phyloP scores from a whole-genome alignment of 2,797 vertebrate genomes.

The Karalla daura region DNA sequence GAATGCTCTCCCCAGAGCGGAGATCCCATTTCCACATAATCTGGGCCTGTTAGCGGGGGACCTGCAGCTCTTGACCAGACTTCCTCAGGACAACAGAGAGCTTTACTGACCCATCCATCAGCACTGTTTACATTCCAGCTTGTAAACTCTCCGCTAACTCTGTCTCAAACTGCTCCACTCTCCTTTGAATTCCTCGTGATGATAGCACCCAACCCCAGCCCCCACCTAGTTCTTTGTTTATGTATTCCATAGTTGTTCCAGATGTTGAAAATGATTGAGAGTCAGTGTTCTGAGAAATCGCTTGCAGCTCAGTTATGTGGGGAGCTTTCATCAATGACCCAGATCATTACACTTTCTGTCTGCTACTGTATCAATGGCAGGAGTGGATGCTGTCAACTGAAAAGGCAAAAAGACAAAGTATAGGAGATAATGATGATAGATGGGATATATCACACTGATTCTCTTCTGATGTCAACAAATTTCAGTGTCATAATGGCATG shows the following conservation, averaged over 20 bases:
- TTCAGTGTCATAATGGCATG: slow-evolving; percentile 37
- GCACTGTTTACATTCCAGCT: slow-evolving; percentile 77
- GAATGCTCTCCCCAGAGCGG: slow-evolving; percentile 58
- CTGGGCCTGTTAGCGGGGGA: slow-evolving; percentile 56
- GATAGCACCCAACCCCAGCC: slow-evolving; percentile 56
- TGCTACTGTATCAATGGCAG: slow-evolving; percentile 73
- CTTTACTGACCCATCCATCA: slow-evolving; percentile 69
- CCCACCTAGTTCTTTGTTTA: slow-evolving; percentile 67
- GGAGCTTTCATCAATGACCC: slow-evolving; percentile 82
- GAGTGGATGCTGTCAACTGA: slow-evolving; percentile 34
- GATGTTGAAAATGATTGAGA: slow-evolving; percentile 82
- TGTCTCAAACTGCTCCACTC: slow-evolving; percentile 38
- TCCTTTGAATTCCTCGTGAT: slow-evolving; percentile 61
- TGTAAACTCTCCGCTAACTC: slow-evolving; percentile 53
- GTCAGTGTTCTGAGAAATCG: slow-evolving; percentile 79
- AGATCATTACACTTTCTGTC: slow-evolving; percentile 74
- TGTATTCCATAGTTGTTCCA: slow-evolving; percentile 80
- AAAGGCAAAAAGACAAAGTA: slow-evolving; percentile 5
- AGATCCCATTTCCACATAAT: slow-evolving; percentile 69
- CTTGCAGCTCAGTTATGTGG: slow-evolving; percentile 72
- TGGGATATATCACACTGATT: slow-evolving; percentile 46
- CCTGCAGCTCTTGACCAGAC: slow-evolving; percentile 63
- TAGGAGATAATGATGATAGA: slow-evolving; percentile 60
- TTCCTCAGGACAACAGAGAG: slow-evolving; percentile 66
- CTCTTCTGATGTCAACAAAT: slow-evolving; percentile 47